Conservation (phyloP, 2,113 vertebrate genomes). For the Campylorhamphus procurvoides region DNA sequence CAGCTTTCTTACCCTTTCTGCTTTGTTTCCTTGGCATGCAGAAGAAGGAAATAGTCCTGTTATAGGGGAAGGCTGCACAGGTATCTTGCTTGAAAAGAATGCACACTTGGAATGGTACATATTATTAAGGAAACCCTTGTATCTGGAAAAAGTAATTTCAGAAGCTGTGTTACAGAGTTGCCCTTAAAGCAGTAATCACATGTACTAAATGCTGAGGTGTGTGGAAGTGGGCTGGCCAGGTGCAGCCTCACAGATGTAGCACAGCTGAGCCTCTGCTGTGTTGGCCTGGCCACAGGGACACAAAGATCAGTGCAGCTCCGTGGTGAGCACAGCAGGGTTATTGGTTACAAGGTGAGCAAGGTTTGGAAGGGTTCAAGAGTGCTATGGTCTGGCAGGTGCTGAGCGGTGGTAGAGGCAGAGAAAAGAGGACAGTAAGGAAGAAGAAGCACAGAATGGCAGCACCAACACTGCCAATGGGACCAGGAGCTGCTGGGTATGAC, state of each 20-base stretch:
- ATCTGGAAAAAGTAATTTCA: neutral
- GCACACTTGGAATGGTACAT: neutral
- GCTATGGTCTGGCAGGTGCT: neutral
- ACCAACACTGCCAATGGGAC: neutral
- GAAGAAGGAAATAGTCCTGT: neutral
- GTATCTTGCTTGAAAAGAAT: neutral
- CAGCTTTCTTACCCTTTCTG: neutral
- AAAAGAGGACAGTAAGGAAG: neutral
- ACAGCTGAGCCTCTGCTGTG: neutral
- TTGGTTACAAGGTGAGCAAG: neutral
- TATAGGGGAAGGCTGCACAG: neutral
- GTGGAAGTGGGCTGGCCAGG: neutral
- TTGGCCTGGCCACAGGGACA: neutral
- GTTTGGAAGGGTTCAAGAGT: neutral
- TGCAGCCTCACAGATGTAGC: neutral
- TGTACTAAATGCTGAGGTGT: neutral
- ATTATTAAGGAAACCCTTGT: neutral
- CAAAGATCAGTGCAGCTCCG: neutral
- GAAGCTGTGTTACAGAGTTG: neutral
- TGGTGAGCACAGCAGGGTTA: neutral
- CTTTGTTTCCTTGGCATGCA: neutral
- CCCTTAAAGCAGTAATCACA: neutral
- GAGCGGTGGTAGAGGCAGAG: neutral
- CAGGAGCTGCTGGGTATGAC: neutral
- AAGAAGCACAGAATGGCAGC: neutral